Conservation (phyloP, 1,140 invertebrate genomes). For the Colletes gigas region DNA sequence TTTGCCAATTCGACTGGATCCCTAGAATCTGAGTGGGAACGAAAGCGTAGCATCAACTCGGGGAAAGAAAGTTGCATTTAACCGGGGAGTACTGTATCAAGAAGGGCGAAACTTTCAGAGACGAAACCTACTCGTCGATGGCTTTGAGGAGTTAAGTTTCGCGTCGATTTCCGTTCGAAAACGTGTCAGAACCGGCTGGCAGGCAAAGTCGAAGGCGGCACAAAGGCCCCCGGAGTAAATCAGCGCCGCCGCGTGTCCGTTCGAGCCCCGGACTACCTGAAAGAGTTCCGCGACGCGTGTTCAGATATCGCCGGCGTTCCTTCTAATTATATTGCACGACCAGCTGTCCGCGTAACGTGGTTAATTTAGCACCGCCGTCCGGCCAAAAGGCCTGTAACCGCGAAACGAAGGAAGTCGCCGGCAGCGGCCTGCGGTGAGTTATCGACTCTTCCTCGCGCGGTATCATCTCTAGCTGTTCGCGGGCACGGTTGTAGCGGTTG, state of each 20-base stretch:
- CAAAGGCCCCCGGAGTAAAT: conserved; percentile 7
- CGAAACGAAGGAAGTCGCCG: background rate
- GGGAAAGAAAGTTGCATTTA: too few relatives aligned
- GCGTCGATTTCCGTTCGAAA: background rate
- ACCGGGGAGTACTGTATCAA: too few relatives aligned
- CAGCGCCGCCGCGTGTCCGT: background rate
- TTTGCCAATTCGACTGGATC: too few relatives aligned
- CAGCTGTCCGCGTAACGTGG: conserved; percentile 21
- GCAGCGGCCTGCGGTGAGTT: background rate
- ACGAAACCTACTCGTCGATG: too few relatives aligned
- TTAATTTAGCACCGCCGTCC: background rate
- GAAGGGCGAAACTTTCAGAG: too few relatives aligned
- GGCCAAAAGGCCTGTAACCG: background rate
- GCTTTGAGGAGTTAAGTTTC: too few relatives aligned
- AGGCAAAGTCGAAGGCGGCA: background rate
- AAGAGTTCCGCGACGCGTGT: background rate
- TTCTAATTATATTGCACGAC: conserved; percentile 18
- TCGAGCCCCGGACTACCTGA: background rate
- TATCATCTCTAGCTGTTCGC: background rate
- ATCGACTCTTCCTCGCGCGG: conserved; percentile 1
- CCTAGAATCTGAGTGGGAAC: too few relatives aligned
- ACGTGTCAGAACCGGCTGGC: background rate
- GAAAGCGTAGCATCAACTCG: too few relatives aligned
- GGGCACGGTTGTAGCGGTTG: background rate
- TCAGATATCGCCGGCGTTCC: background rate